phyloP scores from a whole-genome alignment of 1,140 invertebrate species.

The Agrypnia vestita region DNA sequence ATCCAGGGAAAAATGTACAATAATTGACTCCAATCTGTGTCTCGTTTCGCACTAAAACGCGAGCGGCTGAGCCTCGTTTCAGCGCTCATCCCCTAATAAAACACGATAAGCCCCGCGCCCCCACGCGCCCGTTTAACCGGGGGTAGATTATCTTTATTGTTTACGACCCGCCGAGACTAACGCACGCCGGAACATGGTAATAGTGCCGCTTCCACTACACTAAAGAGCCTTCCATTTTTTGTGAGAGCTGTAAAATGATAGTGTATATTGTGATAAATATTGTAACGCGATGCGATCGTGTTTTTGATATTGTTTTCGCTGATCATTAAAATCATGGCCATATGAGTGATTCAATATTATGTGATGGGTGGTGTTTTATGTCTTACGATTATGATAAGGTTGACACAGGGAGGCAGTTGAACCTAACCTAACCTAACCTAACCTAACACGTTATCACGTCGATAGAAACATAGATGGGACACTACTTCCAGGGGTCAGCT shows the following conservation, averaged over 20 bases:
- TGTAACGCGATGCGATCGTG: too few relatives aligned
- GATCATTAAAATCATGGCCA: too few relatives aligned
- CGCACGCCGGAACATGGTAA: background rate
- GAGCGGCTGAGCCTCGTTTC: background rate
- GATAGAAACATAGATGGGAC: too few relatives aligned
- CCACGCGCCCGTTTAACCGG: background rate
- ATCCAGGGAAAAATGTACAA: background rate
- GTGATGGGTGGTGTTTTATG: too few relatives aligned
- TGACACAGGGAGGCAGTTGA: too few relatives aligned
- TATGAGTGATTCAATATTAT: too few relatives aligned
- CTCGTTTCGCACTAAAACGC: background rate
- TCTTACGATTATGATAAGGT: too few relatives aligned
- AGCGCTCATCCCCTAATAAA: conserved; percentile 9
- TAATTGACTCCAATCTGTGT: background rate
- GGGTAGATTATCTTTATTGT: conserved; percentile 20
- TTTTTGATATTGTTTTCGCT: too few relatives aligned
- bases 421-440: too few relatives aligned
- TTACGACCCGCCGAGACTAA: background rate
- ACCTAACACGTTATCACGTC: too few relatives aligned
- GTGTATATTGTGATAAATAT: too few relatives aligned
- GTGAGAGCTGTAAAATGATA: background rate
- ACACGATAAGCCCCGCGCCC: conserved; percentile 1
- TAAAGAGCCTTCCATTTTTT: conserved; percentile 8
- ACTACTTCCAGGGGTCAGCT: too few relatives aligned
- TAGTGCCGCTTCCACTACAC: conserved; percentile 11